Base-by-base conservation (phyloP, 2,888 invertebrate genomes). In the Empis livida region DNA sequence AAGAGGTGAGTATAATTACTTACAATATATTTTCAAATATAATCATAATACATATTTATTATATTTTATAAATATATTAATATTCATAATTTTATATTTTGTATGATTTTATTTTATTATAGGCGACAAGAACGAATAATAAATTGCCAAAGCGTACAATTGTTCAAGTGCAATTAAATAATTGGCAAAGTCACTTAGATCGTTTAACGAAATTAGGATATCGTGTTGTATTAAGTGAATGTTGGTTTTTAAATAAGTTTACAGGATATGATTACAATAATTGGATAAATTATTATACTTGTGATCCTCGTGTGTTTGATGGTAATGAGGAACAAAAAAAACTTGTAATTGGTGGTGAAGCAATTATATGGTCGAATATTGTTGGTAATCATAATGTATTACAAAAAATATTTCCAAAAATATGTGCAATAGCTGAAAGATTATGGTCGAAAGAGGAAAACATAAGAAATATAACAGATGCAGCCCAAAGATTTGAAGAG, bases 321-420 rank as follows among this genome's bases (percentile, higher is more conserved):
- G 71, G 74, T 6, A 71, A 64, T 1, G 58, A 62, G 3, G 62
- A 60, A 1, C 75, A 82, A 57, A 78, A 81, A 56, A 59, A 73
- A 2, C 69, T 82, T 45, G 79, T 95, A 23, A 65, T 90, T 13
- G 94, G 95, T 1, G 94, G 94, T 1, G 93, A 93, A 65, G 88
- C 90, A 1, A 90, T 91, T 58, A 84, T 95, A 82, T 94, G 94
- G 94, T 79, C 80, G 3, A 94, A 95, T 67, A 82, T 78, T 56
- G 87, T 89, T 0, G 87, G 93, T 61, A 72, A 76, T 54, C 65
- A 70, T 40, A 80, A 79, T 59, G 61, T 79, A 8, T 61, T 78
- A 8, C 70, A 58, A 41, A 53, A 81, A 55, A 77, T 88, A 9
- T 94, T 92, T 84, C 94, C 94, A 0, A 73, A 92, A 54, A 86